These are phyloP conservation scores for human (Homo sapiens) DNA, from an alignment of 2,113 vertebrate genomes.

Conservation along the genomic window GRCh38 chr6:138563001-138563500, in stretches of 20 bases:
- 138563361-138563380: background rate
- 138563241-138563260: background rate
- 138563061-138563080: background rate
- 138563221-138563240: constrained; percentile 4
- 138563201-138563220: constrained; percentile 18
- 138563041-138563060: background rate
- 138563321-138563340: constrained; percentile 2
- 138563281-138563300: background rate
- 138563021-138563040: background rate
- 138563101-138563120: background rate
- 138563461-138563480: background rate
- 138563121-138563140: background rate
- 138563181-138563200: background rate
- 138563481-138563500: background rate
- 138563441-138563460: background rate
- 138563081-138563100: background rate
- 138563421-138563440: background rate
- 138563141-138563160: constrained; percentile 13
- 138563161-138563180: constrained; percentile 32
- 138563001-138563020: background rate
- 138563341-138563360: constrained; percentile 6
- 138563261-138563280: background rate
- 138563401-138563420: background rate
- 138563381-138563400: background rate
- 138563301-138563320: background rate